Percentiles rank a stretch among this genome's conserved stretches.
phyloP scores from a whole-genome alignment of 2,888 invertebrate genomes.

The Mellilla xanthometata region DNA sequence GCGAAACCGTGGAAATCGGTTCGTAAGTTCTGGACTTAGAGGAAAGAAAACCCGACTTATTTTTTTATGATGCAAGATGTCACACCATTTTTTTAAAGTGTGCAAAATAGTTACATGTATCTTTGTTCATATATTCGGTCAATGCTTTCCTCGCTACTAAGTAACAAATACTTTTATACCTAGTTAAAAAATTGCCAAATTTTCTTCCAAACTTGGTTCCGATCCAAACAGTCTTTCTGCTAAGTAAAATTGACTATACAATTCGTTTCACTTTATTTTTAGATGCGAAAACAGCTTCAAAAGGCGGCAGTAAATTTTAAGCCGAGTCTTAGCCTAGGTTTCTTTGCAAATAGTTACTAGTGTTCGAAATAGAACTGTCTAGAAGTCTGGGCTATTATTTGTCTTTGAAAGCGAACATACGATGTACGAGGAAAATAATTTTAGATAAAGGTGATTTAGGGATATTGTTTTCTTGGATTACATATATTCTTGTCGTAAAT shows the following conservation, averaged over 20 bases:
- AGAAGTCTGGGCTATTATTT: conserved; percentile 2
- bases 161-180: neutral
- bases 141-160: too few species aligned
- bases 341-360: neutral
- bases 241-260: conserved; percentile 30
- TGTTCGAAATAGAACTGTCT: conserved; percentile 6
- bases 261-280: conserved; percentile 26
- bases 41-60: too few species aligned
- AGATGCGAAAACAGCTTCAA: conserved; percentile 23
- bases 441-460: conserved; percentile 2
- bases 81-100: too few species aligned
- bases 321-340: neutral
- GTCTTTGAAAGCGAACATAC: neutral
- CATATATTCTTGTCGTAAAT: neutral
- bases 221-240: conserved; percentile 24
- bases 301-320: conserved; percentile 17
- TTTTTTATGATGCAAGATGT: too few species aligned
- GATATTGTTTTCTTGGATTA: neutral
- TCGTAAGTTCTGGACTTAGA: too few species aligned
- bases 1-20: too few species aligned
- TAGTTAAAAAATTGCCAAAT: neutral
- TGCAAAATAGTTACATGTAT: too few species aligned
- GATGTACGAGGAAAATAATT: neutral
- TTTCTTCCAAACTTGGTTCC: conserved; percentile 16
- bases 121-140: too few species aligned